Base-by-base conservation (phyloP, 2,888 invertebrate genomes). In the Drosophila barbarae region DNA sequence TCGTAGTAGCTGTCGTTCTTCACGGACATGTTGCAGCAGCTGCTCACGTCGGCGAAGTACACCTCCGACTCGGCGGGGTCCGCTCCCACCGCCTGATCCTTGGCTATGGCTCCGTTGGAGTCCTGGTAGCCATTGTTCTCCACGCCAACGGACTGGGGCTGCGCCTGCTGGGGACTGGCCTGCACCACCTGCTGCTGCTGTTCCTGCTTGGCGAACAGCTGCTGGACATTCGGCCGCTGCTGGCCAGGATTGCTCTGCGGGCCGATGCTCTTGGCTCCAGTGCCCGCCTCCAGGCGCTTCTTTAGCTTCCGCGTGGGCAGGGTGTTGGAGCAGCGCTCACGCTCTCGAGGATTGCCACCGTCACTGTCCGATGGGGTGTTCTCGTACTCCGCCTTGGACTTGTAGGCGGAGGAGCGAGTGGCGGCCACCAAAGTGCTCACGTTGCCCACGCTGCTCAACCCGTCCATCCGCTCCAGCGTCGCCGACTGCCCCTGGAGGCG, bases 21-120 rank as follows among this genome's bases (percentile, higher is more conserved):
- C 0, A 94, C 91, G 5, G 94, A 94, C 50, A 93, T 93, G 80
- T 94, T 94, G 81, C 95, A 95, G 81, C 95, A 95, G 63, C 95
- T 95, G 28, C 95, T 95, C 0, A 95, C 95, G 76, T 96, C 95
- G 0, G 95, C 95, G 82, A 96, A 96, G 86, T 96, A 96, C 0
- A 96, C 93, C 86, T 96, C 96, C 0, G 95, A 95, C 84, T 95
- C 95, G 0, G 94, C 92, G 21, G 93, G 92, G 82, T 93, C 93
- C 51, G 73, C 38, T 1, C 50, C 30, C n/a, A 50, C 39, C n/a
- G 34, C 52, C 44, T 76, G 77, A 34, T 69, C 77, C 54, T 83
- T 80, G 44, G 80, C 75, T 30, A 81, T 83, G 46, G 74, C 84
- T 0, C 82, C 76, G 53, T 80, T 84, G 0, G 84, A 82, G 34